These are phyloP conservation scores for Rhinichthys osculus DNA, from an alignment of 2,797 vertebrate species.

Conservation along the genomic window DNA sequence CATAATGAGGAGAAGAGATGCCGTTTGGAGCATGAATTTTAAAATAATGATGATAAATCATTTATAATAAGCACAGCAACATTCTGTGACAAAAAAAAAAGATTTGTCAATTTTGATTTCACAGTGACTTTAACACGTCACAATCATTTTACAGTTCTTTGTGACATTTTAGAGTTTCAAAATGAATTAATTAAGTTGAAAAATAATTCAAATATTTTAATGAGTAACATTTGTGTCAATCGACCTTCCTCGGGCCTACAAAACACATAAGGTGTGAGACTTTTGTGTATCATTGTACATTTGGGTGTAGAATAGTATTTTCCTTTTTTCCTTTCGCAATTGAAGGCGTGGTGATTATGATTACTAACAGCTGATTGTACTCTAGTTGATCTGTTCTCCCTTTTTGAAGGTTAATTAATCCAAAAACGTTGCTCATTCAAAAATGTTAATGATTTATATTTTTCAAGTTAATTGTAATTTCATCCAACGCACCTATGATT, in stretches of 20 bases:
- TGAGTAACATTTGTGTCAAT: background rate
- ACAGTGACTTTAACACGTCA: background rate
- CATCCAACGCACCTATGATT: background rate
- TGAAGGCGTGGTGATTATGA: background rate
- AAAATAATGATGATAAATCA: background rate
- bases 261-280: background rate
- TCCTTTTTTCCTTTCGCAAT: background rate
- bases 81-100: background rate
- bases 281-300: background rate
- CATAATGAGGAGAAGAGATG: background rate
- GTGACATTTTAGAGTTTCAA: background rate
- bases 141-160: background rate
- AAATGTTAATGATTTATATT: background rate
- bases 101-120: background rate
- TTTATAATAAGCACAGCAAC: background rate
- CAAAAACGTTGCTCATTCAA: background rate
- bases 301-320: background rate
- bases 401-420: too few species aligned
- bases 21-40: background rate
- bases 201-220: background rate
- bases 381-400: background rate
- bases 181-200: background rate
- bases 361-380: background rate
- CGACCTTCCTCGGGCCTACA: background rate
- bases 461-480: background rate